Evolutionary conservation across 1,140 invertebrate species (phyloP), one percentile per base, ranked within the genome.

Genomic region (Atta colombica): DNA sequence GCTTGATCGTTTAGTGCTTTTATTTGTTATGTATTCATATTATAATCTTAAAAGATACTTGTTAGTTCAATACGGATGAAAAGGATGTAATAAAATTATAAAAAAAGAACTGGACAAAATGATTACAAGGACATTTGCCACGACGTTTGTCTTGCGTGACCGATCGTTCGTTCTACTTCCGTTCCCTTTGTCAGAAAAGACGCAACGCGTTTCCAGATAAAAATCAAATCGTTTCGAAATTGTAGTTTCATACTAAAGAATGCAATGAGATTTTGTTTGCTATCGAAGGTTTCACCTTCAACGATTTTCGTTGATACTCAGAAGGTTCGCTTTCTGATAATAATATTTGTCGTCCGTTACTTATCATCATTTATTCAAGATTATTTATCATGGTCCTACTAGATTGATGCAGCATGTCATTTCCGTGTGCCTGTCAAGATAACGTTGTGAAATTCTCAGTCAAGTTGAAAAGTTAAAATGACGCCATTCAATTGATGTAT

Each of bases 331-430:
- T 31, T 49, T 12, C 18, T 25, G 25, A 5, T 51, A 69, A 39
- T 31, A 21, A 6, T 21, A 39, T 39, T 39, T 39, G 35, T 60
- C 53, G 18, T 49, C 6, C 49, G 14, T 81, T 55, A 7, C 58
- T 82, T 82, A 82, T 82, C 55, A 77, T 21, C 8, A 14, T 75
- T 82, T 75, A 61, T 75, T 74, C 28, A 71, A 81, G 77, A 81
- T 45, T 45, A 45, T 45, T 45, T 81, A 81, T 3, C 45, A 35
- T n/a, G 21, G 39, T 49, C 7, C 16, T 45, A 10, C 10, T n/a
- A 74, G 45, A 74, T 74, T 25, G 53, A 60, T 68, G 61, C 39
- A 39, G 16, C 3, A 7, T 61, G 35, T 60, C 16, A 18, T 31
- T 82, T 71, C 49, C 51, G 28, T 12, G 16, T 16, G 35, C 31